A percentile compares a stretch with the other conserved stretches of the same genome.
These are phyloP conservation scores for Carassius auratus DNA, from an alignment of 2,113 vertebrate genomes.

Conservation along the genomic window DNA sequence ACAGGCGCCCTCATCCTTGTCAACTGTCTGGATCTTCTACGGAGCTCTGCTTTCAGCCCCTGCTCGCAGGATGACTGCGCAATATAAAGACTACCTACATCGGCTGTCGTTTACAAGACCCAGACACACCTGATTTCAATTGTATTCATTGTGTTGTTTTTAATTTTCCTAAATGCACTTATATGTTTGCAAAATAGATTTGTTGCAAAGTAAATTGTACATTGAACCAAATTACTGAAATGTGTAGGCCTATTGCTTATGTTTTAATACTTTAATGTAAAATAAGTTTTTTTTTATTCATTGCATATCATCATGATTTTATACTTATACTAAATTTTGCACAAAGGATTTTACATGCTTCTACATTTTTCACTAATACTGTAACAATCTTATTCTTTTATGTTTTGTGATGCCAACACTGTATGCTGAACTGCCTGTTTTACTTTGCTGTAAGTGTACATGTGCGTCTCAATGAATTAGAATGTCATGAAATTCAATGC, in stretches of 20 bases:
- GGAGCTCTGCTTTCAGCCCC: conserved; percentile 90
- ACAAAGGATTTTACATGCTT: background rate
- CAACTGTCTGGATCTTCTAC: conserved; percentile 88
- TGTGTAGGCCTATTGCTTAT: background rate
- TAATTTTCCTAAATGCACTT: background rate
- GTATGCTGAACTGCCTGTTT: background rate
- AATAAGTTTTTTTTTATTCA: background rate
- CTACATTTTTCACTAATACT: background rate
- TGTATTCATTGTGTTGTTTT: background rate
- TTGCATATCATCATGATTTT: background rate
- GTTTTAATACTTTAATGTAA: background rate
- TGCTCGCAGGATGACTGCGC: conserved; percentile 84
- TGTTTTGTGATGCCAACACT: background rate
- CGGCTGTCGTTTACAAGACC: background rate
- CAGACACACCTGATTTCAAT: background rate
- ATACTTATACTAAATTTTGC: background rate
- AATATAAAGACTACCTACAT: conserved; percentile 74
- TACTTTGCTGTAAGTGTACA: background rate
- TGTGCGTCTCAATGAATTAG: too few species aligned
- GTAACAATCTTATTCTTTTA: background rate
- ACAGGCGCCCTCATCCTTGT: conserved; percentile 95
- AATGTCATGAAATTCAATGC: too few species aligned
- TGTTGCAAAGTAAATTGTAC: background rate
- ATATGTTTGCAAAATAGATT: background rate
- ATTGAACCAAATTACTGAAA: background rate